Percentiles rank a stretch among this genome's conserved stretches.
These are phyloP conservation scores for Brachypodius melanocephalos DNA, from an alignment of 2,113 vertebrate species.

Conservation along the genomic window DNA sequence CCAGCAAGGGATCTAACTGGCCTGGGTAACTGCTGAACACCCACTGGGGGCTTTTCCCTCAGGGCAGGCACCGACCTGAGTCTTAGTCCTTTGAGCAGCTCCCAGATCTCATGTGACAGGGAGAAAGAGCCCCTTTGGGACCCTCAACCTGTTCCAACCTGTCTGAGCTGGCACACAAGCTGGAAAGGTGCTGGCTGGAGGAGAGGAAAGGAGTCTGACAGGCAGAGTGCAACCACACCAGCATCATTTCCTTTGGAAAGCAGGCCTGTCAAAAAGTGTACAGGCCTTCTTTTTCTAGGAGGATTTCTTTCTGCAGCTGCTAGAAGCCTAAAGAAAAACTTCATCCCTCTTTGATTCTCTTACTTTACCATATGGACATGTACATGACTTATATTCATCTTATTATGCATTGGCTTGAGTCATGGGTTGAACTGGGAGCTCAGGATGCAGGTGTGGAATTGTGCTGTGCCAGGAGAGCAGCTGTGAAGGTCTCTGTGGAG, in stretches of 20 bases:
- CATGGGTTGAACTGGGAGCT: background rate
- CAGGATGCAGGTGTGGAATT: rapidly evolving
- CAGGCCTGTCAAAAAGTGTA: rapidly evolving
- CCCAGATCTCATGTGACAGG: background rate
- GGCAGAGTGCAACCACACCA: background rate
- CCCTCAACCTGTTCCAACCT: background rate
- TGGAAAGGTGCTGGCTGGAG: background rate
- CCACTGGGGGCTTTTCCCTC: background rate
- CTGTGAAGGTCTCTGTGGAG: background rate
- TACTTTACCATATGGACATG: background rate
- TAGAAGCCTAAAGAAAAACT: background rate
- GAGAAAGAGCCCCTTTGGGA: background rate
- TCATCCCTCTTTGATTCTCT: background rate
- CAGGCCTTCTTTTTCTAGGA: background rate
- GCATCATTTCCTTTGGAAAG: background rate
- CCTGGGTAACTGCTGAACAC: background rate
- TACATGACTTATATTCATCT: background rate
- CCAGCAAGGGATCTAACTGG: background rate
- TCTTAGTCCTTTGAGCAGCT: background rate
- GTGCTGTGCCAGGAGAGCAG: background rate
- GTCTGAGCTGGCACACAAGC: background rate
- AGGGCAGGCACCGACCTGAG: background rate
- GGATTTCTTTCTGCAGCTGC: background rate
- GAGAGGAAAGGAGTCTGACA: background rate
- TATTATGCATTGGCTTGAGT: background rate